A percentile compares a stretch with the other conserved stretches of the same genome.
Conservation (phyloP, 2,113 vertebrate genomes). For the zebrafish (Danio rerio) region GRCz12tu NC_133194.1:41778001-41778500, state of each 20-base stretch:
- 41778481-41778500: background rate
- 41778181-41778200: conserved; percentile 40
- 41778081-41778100: background rate
- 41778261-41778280: conserved; percentile 34
- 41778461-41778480: conserved; percentile 3
- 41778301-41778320: conserved; percentile 10
- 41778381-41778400: conserved; percentile 29
- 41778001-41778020: background rate
- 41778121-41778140: background rate
- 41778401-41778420: background rate
- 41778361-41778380: background rate
- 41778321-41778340: background rate
- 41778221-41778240: conserved; percentile 1
- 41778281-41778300: conserved; percentile 26
- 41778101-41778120: background rate
- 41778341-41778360: background rate
- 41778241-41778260: conserved; percentile 4
- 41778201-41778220: conserved; percentile 18
- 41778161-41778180: conserved; percentile 43
- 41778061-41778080: background rate
- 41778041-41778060: background rate
- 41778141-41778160: conserved; percentile 25
- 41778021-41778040: background rate
- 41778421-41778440: conserved; percentile 5
- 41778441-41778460: background rate